Evolutionary conservation across 2,113 vertebrate genomes (phyloP).

Genomic region (Colinus virginianus): DNA sequence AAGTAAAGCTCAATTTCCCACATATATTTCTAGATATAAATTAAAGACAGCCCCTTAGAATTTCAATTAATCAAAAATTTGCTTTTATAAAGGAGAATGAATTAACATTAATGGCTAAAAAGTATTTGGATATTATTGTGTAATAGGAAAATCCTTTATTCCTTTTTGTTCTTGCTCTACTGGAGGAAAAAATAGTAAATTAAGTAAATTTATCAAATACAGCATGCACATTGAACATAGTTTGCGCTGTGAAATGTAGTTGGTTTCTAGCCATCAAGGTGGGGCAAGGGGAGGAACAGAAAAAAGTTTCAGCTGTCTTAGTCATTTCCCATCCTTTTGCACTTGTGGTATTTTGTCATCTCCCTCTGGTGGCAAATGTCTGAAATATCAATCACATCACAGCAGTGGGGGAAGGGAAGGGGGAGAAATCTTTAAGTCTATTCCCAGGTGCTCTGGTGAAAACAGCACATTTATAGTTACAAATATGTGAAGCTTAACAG

Average conservation of each 20-base stretch:
- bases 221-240: background rate
- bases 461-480: background rate
- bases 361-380: constrained; percentile 39
- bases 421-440: background rate
- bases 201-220: background rate
- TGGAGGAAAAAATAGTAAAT: background rate
- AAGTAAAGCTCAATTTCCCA: background rate
- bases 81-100: background rate
- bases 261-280: background rate
- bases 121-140: background rate
- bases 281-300: background rate
- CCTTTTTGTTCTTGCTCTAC: background rate
- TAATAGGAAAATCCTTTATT: background rate
- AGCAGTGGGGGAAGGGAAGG: rapidly evolving
- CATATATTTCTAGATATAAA: background rate
- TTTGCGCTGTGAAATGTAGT: background rate
- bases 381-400: background rate
- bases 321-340: background rate
- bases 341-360: constrained; percentile 19
- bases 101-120: background rate
- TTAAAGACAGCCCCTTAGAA: background rate
- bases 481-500: background rate
- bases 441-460: background rate
- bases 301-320: background rate
- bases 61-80: background rate